Conservation (phyloP, 2,888 invertebrate species). For the Physocephala rufipes region DNA sequence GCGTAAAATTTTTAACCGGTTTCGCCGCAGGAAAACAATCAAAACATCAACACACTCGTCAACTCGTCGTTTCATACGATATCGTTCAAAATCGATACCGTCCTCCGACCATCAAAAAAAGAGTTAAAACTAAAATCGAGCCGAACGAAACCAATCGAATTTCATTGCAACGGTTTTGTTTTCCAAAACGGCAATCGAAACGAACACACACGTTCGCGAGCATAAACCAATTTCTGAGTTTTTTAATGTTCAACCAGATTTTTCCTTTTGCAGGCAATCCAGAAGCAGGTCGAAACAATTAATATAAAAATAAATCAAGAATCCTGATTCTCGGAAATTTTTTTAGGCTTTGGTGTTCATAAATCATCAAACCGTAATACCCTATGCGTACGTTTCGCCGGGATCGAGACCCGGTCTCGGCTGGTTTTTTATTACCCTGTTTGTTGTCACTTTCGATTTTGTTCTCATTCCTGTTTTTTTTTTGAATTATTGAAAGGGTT, state of each 20-base stretch:
- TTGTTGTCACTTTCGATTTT: slow-evolving; percentile 19
- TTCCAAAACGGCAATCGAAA: no score
- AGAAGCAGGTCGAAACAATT: slow-evolving; percentile 12
- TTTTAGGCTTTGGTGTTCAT: neutral
- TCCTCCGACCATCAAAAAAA: no score
- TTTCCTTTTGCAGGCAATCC: neutral
- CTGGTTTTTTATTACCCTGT: neutral
- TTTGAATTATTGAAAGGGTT: slow-evolving; percentile 4
- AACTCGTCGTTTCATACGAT: no score
- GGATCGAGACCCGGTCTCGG: no score
- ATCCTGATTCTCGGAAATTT: neutral
- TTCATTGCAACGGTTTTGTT: no score
- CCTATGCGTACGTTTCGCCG: slow-evolving; percentile 18
- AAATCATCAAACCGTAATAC: neutral
- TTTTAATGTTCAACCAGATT: no score
- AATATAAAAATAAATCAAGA: neutral
- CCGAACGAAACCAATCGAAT: no score
- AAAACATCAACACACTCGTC: neutral
- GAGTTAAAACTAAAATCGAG: no score
- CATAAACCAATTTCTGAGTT: no score
- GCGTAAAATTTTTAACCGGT: slow-evolving; percentile 13
- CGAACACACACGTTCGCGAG: no score
- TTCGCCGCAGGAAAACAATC: slow-evolving; percentile 20
- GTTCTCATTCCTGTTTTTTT: neutral
- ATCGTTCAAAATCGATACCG: no score